A percentile compares a stretch with the other conserved stretches of the same genome.
phyloP scores from a whole-genome alignment of 1,140 invertebrate species.

The Pseudomyrmex sp. region DNA sequence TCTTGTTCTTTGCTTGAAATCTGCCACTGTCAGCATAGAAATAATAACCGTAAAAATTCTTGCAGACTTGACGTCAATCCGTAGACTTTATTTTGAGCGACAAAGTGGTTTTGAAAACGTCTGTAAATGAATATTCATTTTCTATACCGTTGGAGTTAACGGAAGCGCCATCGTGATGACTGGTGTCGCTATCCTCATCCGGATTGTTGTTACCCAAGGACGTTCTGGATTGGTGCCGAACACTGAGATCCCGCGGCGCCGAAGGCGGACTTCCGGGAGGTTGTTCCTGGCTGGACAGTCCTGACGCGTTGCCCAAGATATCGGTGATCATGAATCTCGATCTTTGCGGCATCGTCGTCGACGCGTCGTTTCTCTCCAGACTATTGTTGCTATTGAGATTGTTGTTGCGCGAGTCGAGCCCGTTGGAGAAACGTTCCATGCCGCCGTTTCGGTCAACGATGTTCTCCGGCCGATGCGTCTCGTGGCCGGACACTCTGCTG shows the following conservation, averaged over 20 bases:
- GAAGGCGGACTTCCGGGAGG: conserved; percentile 82
- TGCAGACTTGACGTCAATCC: background rate
- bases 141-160: conserved; percentile 82
- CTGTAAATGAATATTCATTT: conserved; percentile 64
- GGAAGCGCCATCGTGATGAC: conserved; percentile 83
- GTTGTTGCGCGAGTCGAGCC: conserved; percentile 74
- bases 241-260: conserved; percentile 82
- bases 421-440: conserved; percentile 77
- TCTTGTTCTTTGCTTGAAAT: background rate
- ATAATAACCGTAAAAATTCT: background rate
- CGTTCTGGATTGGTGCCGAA: conserved; percentile 78
- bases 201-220: conserved; percentile 80
- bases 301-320: conserved; percentile 88
- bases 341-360: conserved; percentile 87
- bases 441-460: conserved; percentile 75
- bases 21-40: background rate
- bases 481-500: conserved; percentile 81
- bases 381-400: conserved; percentile 67
- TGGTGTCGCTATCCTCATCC: conserved; percentile 84
- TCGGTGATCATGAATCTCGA: conserved; percentile 93
- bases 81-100: conserved; percentile 7
- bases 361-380: conserved; percentile 71
- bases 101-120: conserved; percentile 38
- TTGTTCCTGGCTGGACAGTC: conserved; percentile 77
- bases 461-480: conserved; percentile 79